phyloP scores from a whole-genome alignment of 2,113 vertebrate species.

The Sorex fumeus region DNA sequence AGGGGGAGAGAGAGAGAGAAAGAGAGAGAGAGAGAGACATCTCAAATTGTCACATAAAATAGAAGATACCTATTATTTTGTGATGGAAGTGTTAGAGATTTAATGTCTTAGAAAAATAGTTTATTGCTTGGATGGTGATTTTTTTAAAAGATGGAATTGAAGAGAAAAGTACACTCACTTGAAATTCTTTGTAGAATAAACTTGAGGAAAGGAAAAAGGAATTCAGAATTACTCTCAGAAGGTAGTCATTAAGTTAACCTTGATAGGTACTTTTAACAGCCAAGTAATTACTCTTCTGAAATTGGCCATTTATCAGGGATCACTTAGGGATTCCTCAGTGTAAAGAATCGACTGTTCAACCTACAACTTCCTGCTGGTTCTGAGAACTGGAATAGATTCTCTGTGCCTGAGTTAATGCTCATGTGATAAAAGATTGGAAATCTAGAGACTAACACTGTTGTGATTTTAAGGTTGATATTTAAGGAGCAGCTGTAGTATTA shows the following conservation, averaged over 20 bases:
- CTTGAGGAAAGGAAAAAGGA: slow-evolving; percentile 3
- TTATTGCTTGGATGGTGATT: slow-evolving; percentile 9
- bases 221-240: neutral
- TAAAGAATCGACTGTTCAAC: neutral
- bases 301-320: neutral
- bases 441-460: neutral
- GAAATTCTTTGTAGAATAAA: slow-evolving; percentile 57
- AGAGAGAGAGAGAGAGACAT: neutral
- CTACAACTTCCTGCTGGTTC: neutral
- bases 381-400: slow-evolving; percentile 1
- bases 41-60: neutral
- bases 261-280: neutral
- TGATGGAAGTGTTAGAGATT: neutral
- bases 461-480: neutral
- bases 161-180: neutral
- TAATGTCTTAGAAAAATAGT: slow-evolving; percentile 8
- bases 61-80: neutral
- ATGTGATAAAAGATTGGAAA: slow-evolving; percentile 20
- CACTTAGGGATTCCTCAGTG: slow-evolving; percentile 1
- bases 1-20: neutral
- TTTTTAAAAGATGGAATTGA: neutral
- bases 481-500: neutral
- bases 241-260: neutral
- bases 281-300: neutral
- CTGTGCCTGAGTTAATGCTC: slow-evolving; percentile 6